Evolutionary conservation across 1,140 invertebrate species (phyloP), one percentile per base, ranked within the genome.

Genomic region (Apis florea): DNA sequence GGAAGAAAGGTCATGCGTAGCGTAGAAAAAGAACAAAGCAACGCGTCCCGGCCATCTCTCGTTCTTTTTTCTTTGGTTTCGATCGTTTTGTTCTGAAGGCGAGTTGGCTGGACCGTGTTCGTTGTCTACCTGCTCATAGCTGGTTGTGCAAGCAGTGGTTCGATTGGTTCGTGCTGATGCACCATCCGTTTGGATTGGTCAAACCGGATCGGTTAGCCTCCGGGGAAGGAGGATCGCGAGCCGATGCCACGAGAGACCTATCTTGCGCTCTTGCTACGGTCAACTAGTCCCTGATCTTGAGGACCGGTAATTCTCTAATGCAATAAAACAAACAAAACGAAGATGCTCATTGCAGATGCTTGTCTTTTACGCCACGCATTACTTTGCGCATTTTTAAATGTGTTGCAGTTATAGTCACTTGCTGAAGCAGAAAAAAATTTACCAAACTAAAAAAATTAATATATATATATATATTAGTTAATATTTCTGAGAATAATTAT

Each of bases 151-250:
- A 53, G 79, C 31, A 4, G 21, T 17, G 54, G 64, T 70, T 84
- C 85, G 82, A 88, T 88, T 81, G 87, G 86, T 87, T 79, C 79
- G 76, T 80, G 83, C 85, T 61, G 79, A 76, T 87, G 47, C 75
- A 56, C 63, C 78, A 31, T 71, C 24, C 79, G 67, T 81, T 72
- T 47, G 68, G 86, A 88, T 88, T 81, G 86, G 85, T 47, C 64
- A 85, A 88, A 87, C 83, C 86, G 86, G 86, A 87, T 88, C 83
- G 80, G 73, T n/a, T 88, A 70, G 76, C 86, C 83, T 58, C 72
- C 47, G 83, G 77, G 75, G 75, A 59, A 67, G 59, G 77, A 80
- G 54, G 72, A 75, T 74, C 64, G 70, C 12, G n/a, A 59, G 68
- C 59, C 61, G 71, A 71, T 51, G 53, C 61, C 47, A 31, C 40